Percentiles rank a stretch among this genome's conserved stretches.
These are phyloP conservation scores for Orthosia incerta DNA, from an alignment of 2,888 invertebrate genomes.

Conservation along the genomic window DNA sequence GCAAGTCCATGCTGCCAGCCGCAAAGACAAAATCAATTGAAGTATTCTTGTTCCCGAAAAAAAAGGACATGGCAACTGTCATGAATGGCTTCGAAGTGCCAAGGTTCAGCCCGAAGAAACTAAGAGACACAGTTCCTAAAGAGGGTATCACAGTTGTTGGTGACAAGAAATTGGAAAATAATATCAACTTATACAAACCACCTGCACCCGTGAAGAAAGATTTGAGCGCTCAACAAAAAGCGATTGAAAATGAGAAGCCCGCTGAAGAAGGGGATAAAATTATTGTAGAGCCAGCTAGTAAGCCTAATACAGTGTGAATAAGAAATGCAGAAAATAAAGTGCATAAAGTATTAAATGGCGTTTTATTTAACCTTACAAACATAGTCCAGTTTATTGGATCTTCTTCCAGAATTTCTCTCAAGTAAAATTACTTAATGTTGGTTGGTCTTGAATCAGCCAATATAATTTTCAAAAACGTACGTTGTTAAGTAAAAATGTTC, in stretches of 20 bases:
- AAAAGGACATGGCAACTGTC: conserved; percentile 67
- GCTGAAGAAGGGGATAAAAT: conserved; percentile 55
- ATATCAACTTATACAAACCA: conserved; percentile 68
- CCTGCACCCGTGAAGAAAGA: conserved; percentile 77
- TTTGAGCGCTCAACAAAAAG: conserved; percentile 70
- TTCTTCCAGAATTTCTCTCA: too few relatives aligned
- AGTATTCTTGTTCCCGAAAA: conserved; percentile 82
- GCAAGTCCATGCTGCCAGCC: conserved; percentile 62
- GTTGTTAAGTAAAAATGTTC: neutral
- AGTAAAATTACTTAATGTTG: too few relatives aligned
- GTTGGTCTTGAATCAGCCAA: neutral
- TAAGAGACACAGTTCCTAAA: conserved; percentile 66
- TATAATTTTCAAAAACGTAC: too few relatives aligned
- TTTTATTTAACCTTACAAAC: conserved; percentile 23
- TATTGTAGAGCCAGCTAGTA: conserved; percentile 48
- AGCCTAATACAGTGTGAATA: conserved; percentile 68
- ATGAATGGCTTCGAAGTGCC: conserved; percentile 53
- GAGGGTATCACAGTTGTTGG: conserved; percentile 75
- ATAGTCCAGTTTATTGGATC: too few relatives aligned
- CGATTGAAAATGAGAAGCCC: conserved; percentile 58
- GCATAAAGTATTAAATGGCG: conserved; percentile 9
- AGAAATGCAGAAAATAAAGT: conserved; percentile 47
- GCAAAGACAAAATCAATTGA: conserved; percentile 80
- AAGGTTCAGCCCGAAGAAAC: conserved; percentile 63
- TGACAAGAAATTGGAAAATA: conserved; percentile 75